Base-by-base conservation (phyloP, 2,888 invertebrate species). In the Creontiades dilutus region DNA sequence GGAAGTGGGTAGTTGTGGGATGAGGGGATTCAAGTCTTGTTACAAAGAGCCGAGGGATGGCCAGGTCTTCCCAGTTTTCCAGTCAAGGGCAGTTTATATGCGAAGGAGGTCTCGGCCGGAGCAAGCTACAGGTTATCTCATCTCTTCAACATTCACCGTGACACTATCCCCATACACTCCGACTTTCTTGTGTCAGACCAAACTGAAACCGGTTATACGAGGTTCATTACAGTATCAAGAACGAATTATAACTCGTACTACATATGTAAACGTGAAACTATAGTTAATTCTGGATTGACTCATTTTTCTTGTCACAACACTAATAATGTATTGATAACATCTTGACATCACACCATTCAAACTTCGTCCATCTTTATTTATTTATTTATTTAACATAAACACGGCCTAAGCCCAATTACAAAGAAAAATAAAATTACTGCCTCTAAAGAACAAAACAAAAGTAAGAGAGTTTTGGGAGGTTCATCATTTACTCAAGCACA, bases 51-150 rank as follows among this genome's bases (percentile, higher is more conserved):
- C 52, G 16, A 2, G 11, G 52, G 14, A 14, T 16, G 57, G 57
- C 57, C n/a, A 57, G n/a, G n/a, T 57, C 57, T n/a, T n/a, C 57
- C n/a, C 19, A n/a, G 14, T 52, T 57, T 57, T 57, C 57, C 57
- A 57, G 57, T 7, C 57, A 7, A 57, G 57, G n/a, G 57, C 57
- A 57, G 57, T 57, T 57, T 57, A 57, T 57, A 57, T 57, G 57
- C 57, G 57, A 57, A n/a, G n/a, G 57, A 57, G 57, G 57, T n/a
- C n/a, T 57, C 19, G 57, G 5, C 57, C 12, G 57, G 57, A 57
- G 57, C 57, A 57, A 57, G 57, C 57, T 57, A 57, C 57, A 57
- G 57, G 57, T 57, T 57, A 57, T 52, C 57, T 57, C n/a, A 57
- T 57, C 57, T 57, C 5, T n/a, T 57, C 57, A 57, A 57, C 57